Conservation (phyloP, 2,797 vertebrate species). For the Myripristis murdjan region DNA sequence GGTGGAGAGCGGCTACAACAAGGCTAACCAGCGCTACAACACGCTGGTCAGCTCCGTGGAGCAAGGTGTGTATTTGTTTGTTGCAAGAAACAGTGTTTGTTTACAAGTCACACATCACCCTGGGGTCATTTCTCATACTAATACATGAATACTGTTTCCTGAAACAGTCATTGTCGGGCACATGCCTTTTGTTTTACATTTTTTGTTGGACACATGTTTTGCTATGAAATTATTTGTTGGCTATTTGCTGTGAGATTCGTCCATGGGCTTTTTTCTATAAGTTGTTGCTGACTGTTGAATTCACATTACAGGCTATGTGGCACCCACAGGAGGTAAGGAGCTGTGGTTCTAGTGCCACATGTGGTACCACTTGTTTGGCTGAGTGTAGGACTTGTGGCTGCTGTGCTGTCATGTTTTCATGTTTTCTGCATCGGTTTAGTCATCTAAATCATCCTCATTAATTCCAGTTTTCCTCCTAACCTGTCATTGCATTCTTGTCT, state of each 20-base stretch:
- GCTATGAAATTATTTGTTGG: slow-evolving; percentile 24
- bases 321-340: slow-evolving; percentile 76
- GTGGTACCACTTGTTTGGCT: slow-evolving; percentile 59
- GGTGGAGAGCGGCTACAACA: slow-evolving; percentile 88
- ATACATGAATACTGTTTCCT: not conserved
- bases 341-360: slow-evolving; percentile 24
- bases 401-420: slow-evolving; percentile 38
- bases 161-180: not conserved
- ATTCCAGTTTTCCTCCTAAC: slow-evolving; percentile 24
- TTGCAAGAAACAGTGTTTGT: not conserved
- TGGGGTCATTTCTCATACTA: not conserved
- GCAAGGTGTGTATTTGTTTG: slow-evolving; percentile 84
- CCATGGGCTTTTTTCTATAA: slow-evolving; percentile 45
- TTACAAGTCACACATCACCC: rapidly evolving
- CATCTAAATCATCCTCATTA: slow-evolving; percentile 35
- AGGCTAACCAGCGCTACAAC: slow-evolving; percentile 90
- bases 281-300: slow-evolving; percentile 70
- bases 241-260: slow-evolving; percentile 43
- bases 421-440: slow-evolving; percentile 36
- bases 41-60: slow-evolving; percentile 89
- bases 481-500: slow-evolving; percentile 42
- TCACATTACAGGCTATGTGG: slow-evolving; percentile 77
- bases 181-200: not conserved
- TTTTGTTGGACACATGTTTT: not conserved
- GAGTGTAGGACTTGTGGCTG: slow-evolving; percentile 32